Base-by-base conservation (phyloP, 2,113 vertebrate genomes). In the Chaenogobius annularis region DNA sequence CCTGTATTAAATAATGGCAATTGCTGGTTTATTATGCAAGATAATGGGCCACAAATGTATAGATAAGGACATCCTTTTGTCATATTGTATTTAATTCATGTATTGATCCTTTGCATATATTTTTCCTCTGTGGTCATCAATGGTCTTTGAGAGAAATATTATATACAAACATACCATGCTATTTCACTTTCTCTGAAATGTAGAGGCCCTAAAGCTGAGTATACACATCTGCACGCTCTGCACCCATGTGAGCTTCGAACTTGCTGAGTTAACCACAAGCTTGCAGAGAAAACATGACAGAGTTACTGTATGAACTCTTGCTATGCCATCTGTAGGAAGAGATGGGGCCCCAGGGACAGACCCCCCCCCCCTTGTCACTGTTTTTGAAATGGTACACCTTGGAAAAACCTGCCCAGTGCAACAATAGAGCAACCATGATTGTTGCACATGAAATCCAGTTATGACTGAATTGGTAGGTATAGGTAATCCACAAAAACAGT, bases 131-230 rank as follows among this genome's bases (percentile, higher is more conserved):
- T 58, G 22, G 6, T 55, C 55, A 40, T 40, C 37, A 9, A 40
- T 40, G 7, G 37, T 40, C 1, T 40, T 9, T 40, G 6, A 40
- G 7, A 50, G 15, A 14, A 1, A 19, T 10, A 58, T 58, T 7
- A 26, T 23, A 58, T 23, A 58, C 55, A 23, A 23, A 23, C 22
- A 58, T 26, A 14, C 20, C 22, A 58, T 55, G 9, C n/a, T 22
- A 55, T 55, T 22, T 58, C 20, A 64, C 17, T 64, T 64, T 75
- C 74, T 43, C 3, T 1, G 7, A 47, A 54, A 3, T 4, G 80
- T 72, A 72, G 79, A 78, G 69, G 75, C 75, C 72, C 22, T 40
- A 70, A 83, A 87, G 74, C 79, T 75, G 85, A 82, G 79, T 69
- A 77, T n/a, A 73, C 78, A 80, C 44, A 70, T 56, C 43, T 71